A percentile compares a stretch with the other conserved stretches of the same genome.
Conservation (phyloP, 1,140 invertebrate genomes). For the Drosophila sturtevanti region DNA sequence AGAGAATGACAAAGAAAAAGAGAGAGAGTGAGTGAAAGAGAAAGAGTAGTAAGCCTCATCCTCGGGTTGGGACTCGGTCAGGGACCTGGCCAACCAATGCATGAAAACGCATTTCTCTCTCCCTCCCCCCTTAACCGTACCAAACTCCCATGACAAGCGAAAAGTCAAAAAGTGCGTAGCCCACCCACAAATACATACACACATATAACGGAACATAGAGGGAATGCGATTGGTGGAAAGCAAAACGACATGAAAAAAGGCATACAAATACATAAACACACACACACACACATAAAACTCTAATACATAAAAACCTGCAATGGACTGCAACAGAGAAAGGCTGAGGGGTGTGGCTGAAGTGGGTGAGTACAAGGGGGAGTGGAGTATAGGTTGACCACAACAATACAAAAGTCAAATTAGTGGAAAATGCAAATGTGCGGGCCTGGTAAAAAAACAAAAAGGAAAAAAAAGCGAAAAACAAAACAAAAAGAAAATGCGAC, state of each 20-base stretch:
- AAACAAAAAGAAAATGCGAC: conserved; percentile 37
- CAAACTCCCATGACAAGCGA: conserved; percentile 25
- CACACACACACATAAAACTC: conserved; percentile 29
- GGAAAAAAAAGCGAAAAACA: conserved; percentile 1
- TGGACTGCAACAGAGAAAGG: conserved; percentile 10
- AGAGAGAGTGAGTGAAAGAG: conserved; percentile 15
- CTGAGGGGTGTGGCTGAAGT: neutral
- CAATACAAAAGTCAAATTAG: conserved; percentile 81
- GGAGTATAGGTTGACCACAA: conserved; percentile 54
- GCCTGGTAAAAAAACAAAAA: conserved; percentile 22
- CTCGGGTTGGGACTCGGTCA: conserved; percentile 8
- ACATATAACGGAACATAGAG: conserved; percentile 36
- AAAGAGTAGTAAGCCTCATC: conserved; percentile 12
- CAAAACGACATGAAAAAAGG: conserved; percentile 67
- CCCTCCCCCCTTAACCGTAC: neutral
- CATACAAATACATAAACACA: neutral
- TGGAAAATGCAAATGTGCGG: conserved; percentile 75
- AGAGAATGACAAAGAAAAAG: conserved; percentile 6
- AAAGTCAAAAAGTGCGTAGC: conserved; percentile 80
- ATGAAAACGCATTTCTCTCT: conserved; percentile 74
- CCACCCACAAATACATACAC: conserved; percentile 39
- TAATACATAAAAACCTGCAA: conserved; percentile 61
- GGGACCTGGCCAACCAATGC: conserved; percentile 67
- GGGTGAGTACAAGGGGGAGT: neutral
- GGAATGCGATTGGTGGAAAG: conserved; percentile 82